Evolutionary conservation across 2,797 vertebrate genomes (phyloP).

Genomic region (Lepus townsendii): DNA sequence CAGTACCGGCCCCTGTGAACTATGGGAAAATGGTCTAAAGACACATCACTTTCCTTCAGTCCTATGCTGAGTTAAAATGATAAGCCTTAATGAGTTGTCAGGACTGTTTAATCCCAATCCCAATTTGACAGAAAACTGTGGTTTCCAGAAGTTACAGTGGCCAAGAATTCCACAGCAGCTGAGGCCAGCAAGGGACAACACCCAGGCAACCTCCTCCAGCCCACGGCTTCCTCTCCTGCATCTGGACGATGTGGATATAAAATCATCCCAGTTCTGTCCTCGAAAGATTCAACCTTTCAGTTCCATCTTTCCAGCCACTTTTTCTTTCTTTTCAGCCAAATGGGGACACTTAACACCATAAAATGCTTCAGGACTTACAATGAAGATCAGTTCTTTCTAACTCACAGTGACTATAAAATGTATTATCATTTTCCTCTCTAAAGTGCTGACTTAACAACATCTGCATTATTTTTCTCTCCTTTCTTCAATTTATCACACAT

Average conservation of each 20-base stretch:
- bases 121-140: background rate
- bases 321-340: background rate
- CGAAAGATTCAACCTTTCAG: background rate
- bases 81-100: background rate
- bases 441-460: background rate
- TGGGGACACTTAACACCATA: background rate
- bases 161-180: accelerated
- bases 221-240: background rate
- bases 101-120: background rate
- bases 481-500: constrained; percentile 10
- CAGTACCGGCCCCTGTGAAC: too few species aligned
- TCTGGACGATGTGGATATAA: background rate
- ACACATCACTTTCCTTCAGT: background rate
- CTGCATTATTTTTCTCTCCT: background rate
- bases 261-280: background rate
- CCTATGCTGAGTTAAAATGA: background rate
- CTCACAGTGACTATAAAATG: background rate
- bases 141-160: background rate
- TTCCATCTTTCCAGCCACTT: background rate
- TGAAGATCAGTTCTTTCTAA: background rate
- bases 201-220: background rate
- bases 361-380: background rate
- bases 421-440: background rate
- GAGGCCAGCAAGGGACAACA: too few species aligned
- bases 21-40: background rate